These are phyloP conservation scores for Actinemys pallida DNA, from an alignment of 2,113 vertebrate species.

Conservation along the genomic window DNA sequence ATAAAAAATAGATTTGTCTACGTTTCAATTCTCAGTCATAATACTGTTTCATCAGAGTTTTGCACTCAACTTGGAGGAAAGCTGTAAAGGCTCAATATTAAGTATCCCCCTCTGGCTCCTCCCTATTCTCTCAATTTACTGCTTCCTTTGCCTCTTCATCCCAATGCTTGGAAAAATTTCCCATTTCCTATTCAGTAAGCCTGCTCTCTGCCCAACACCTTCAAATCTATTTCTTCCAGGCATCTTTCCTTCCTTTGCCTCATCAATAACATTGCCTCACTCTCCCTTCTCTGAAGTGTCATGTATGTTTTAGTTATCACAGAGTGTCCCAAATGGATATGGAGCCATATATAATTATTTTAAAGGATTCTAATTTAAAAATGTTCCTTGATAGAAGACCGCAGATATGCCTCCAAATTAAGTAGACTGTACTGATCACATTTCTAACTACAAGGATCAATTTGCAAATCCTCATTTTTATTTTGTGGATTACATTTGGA, in stretches of 20 bases:
- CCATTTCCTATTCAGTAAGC: background rate
- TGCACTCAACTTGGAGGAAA: background rate
- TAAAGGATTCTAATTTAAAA: too few relatives aligned
- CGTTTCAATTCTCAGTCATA: background rate
- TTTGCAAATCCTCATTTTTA: background rate
- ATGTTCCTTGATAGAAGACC: background rate
- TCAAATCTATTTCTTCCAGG: background rate
- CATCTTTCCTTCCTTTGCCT: background rate
- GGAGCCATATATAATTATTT: too few relatives aligned
- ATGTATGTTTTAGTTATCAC: background rate
- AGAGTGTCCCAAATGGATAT: background rate
- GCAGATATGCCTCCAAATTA: background rate
- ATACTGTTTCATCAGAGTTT: background rate
- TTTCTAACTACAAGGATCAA: background rate
- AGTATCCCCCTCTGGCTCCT: fast-evolving
- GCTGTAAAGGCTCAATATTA: background rate
- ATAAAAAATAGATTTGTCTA: background rate
- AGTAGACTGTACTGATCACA: background rate
- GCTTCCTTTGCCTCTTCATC: background rate
- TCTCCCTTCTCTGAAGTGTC: background rate
- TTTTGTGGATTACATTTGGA: background rate
- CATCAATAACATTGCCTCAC: background rate
- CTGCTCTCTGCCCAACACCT: background rate
- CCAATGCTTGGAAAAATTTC: background rate
- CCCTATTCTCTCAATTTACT: background rate